Percentiles rank a stretch among this genome's conserved stretches.
phyloP scores from a whole-genome alignment of 2,797 vertebrate genomes.

The Urophycis tenuis region DNA sequence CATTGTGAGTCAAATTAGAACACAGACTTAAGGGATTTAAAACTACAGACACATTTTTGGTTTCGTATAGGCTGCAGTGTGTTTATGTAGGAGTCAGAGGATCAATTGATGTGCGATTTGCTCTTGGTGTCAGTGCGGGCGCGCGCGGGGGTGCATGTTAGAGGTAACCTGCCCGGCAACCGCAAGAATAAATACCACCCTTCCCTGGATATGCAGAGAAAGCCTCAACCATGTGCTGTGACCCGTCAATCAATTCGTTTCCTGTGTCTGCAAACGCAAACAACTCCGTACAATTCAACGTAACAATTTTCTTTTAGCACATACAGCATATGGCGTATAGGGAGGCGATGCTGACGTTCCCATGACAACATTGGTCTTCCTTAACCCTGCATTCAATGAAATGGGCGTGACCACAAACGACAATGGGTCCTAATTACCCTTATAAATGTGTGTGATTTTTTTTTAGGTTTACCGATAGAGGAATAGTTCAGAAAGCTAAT shows the following conservation, averaged over 20 bases:
- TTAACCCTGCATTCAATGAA: conserved; percentile 32
- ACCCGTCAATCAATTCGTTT: conserved; percentile 21
- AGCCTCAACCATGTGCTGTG: conserved; percentile 8
- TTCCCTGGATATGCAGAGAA: conserved; percentile 18
- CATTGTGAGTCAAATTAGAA: conserved; percentile 27
- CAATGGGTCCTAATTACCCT: conserved; percentile 12
- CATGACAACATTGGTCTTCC: conserved; percentile 57
- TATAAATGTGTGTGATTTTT: conserved; percentile 4
- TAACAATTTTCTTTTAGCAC: conserved; percentile 22
- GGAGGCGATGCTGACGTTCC: conserved; percentile 64
- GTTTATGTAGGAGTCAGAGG: conserved; percentile 26
- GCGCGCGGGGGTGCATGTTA: conserved; percentile 25
- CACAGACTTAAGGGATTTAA: conserved; percentile 28
- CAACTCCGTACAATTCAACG: conserved; percentile 11
- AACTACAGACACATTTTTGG: conserved; percentile 28
- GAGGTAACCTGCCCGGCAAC: conserved; percentile 67
- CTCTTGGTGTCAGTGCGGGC: not conserved
- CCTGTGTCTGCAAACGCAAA: conserved; percentile 9
- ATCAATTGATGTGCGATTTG: not conserved
- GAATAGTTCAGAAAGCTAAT: not conserved
- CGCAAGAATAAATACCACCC: conserved; percentile 57
- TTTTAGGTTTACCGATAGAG: not conserved
- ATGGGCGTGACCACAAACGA: conserved; percentile 54
- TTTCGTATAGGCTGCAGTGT: conserved; percentile 24
- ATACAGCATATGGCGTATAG: conserved; percentile 13